Evolutionary conservation across 2,113 vertebrate genomes (phyloP), one percentile per base, ranked within the genome.

Genomic region (Oryzias woworae): DNA sequence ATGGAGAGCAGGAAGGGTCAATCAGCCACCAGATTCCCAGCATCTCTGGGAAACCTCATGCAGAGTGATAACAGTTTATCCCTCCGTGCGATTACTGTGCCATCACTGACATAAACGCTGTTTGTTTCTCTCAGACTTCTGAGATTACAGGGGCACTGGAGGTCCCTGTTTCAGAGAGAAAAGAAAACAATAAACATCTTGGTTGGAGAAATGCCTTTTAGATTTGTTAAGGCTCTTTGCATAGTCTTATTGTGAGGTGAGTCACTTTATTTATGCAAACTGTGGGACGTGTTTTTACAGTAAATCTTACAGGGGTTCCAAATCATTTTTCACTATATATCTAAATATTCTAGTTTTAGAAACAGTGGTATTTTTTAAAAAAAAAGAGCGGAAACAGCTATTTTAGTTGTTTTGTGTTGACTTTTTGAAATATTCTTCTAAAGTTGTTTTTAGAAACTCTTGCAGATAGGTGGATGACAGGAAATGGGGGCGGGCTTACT

Each of bases 11-110:
- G 53, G 57, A 81, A 64, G 75, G 90, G 89, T 91, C 90, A 90
- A 26, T 61, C 80, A 85, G 85, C 66, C 88, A 81, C 69, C 62
- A 67, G 15, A 75, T 91, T 92, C 88, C 88, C 90, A 92, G 81
- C 80, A 76, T 77, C 85, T 83, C 70, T 83, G 89, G 81, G 85
- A 87, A 89, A 77, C 73, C 54, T 51, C 73, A 44, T 67, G 45
- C 52, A 8, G 54, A 59, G 56, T 62, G 69, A 66, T 75, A 65
- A 68, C 66, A 74, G 41, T 84, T 66, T 58, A 80, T 73, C 63
- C 59, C 8, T 68, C 43, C 31, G 24, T 53, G 63, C 58, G 75
- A 85, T 85, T 83, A 72, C 65, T 43, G 68, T 66, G 58, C 74
- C 80, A 79, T 80, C 41, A 23, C 69, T 65, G 62, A 26, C 56